These are phyloP conservation scores for Rhabdornis inornatus DNA, from an alignment of 2,113 vertebrate species.

Conservation along the genomic window DNA sequence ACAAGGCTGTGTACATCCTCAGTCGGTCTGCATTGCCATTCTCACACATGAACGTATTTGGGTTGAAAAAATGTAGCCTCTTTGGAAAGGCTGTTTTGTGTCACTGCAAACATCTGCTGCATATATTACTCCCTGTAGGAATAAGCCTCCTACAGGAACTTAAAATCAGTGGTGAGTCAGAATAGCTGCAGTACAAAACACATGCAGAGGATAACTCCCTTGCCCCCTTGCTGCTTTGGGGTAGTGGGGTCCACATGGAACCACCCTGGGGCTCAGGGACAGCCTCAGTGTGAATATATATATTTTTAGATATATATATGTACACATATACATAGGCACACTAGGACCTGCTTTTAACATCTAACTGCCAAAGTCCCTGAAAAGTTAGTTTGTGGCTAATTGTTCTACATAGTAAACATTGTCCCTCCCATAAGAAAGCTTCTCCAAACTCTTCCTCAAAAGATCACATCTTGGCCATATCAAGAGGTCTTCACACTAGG, in stretches of 20 bases:
- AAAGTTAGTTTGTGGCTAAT: neutral
- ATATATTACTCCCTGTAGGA: neutral
- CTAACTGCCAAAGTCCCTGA: neutral
- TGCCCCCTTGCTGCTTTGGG: neutral
- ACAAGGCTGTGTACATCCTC: neutral
- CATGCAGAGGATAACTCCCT: neutral
- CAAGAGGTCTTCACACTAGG: neutral
- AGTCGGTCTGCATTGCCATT: neutral
- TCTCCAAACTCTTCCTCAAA: neutral
- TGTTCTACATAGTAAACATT: neutral
- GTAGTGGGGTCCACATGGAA: neutral
- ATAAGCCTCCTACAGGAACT: neutral
- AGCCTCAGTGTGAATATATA: neutral
- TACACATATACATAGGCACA: neutral
- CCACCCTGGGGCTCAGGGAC: neutral
- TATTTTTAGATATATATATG: too few species aligned
- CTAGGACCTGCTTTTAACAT: neutral
- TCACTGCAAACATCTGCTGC: neutral
- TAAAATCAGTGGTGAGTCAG: neutral
- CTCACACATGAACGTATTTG: neutral
- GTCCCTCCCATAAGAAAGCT: neutral
- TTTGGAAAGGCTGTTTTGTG: slow-evolving; percentile 22
- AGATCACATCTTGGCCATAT: neutral
- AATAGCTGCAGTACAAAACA: neutral
- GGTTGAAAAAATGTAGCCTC: neutral